Base-by-base conservation (phyloP, 2,797 vertebrate genomes). In the Lates japonicus region DNA sequence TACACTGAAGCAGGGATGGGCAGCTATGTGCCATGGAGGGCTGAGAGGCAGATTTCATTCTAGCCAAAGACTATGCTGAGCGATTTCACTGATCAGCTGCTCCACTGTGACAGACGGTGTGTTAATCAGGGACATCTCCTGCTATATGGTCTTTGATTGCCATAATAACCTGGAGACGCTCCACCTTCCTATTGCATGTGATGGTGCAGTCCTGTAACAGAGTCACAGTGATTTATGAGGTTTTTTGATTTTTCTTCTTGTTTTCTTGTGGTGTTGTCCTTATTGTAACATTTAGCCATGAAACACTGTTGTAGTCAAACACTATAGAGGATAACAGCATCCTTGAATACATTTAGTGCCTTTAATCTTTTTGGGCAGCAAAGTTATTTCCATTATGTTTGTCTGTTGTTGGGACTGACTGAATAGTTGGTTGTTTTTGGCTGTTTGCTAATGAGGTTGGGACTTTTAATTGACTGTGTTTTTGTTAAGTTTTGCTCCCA, bases 41-140 rank as follows among this genome's bases (percentile, higher is more conserved):
- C 74, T 68, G 46, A 44, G 37, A 75, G 65, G 48, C 64, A 58
- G 57, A 67, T 76, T 83, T 73, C 37, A 63, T 49, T 67, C 65
- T 13, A 35, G 49, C 25, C 65, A 55, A 74, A 78, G 57, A 67
- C 44, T 22, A 12, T 0, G 2, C 33, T 64, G 65, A 31, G 73
- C 67, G 74, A 80, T 80, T 70, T n/a, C 57, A 48, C 69, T 35
- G 66, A 81, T 86, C 62, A 31, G 62, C 61, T 55, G 52, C 62
- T 59, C 25, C 55, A 58, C 70, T 71, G 54, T 41, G 66, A 17
- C 67, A 75, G 72, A 68, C 51, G 55, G 22, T 13, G 33, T 52
- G 60, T 51, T 72, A 72, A 91, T 83, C 76, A 79, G 61, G 41
- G 65, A 20, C 71, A 79, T 68, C 44, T 49, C 60, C 68, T 12